Percentiles rank a stretch among this genome's conserved stretches.
These are phyloP conservation scores for Pterocles gutturalis DNA, from an alignment of 2,113 vertebrate species.

Conservation along the genomic window DNA sequence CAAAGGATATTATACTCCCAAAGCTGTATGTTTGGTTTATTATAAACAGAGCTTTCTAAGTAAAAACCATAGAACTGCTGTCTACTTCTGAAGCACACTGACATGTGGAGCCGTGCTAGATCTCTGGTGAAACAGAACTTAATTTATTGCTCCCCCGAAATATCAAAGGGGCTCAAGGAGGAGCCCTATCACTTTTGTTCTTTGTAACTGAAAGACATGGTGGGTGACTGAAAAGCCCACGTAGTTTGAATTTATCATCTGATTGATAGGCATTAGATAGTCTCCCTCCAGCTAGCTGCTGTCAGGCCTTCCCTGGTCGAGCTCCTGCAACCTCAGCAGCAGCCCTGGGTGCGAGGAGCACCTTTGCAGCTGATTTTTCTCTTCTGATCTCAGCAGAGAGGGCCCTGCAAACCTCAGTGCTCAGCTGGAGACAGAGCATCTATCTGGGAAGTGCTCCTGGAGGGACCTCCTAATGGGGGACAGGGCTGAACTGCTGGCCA, in stretches of 20 bases:
- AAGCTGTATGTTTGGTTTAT: slow-evolving; percentile 58
- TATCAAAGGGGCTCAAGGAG: slow-evolving; percentile 26
- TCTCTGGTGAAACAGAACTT: slow-evolving; percentile 15
- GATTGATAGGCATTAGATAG: background rate
- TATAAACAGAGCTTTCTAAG: slow-evolving; percentile 54
- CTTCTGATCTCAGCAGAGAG: background rate
- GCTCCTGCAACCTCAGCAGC: background rate
- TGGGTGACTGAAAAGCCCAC: background rate
- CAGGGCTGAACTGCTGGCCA: fast-evolving
- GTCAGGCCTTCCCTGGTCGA: background rate
- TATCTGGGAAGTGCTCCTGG: background rate
- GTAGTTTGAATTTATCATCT: background rate
- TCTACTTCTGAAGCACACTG: slow-evolving; percentile 24
- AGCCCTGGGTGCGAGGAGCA: background rate
- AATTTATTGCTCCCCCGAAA: background rate
- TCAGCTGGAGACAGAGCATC: background rate
- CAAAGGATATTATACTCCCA: slow-evolving; percentile 47
- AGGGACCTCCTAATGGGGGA: fast-evolving
- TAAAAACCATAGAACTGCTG: slow-evolving; percentile 28
- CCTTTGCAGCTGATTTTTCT: background rate
- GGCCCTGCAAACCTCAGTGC: background rate
- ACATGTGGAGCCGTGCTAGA: background rate
- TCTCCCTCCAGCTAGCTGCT: background rate
- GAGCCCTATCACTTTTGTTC: background rate
- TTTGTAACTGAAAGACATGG: background rate